Evolutionary conservation across 2,888 invertebrate species (phyloP).

Genomic region (Synergus gifuensis): DNA sequence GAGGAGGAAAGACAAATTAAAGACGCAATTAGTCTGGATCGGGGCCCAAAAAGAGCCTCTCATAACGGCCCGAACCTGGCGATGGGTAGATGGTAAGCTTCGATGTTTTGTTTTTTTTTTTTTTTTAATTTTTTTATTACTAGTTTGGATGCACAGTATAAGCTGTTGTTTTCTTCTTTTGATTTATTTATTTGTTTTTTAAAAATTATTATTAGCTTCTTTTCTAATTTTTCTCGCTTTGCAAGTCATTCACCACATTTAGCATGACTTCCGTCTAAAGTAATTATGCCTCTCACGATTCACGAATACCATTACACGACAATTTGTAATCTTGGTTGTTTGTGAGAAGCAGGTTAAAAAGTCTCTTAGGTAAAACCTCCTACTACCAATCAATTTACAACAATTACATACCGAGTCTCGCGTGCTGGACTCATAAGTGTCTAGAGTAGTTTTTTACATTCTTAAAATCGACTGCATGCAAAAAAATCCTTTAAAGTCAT

Average conservation of each 20-base stretch:
- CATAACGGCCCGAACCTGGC: conserved; percentile 90
- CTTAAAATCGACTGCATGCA: not conserved
- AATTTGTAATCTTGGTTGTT: conserved; percentile 53
- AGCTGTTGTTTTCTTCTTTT: conserved; percentile 42
- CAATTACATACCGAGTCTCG: conserved; percentile 14
- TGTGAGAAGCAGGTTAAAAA: conserved; percentile 68
- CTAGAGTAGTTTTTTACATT: not conserved
- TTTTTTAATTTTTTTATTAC: too few species aligned
- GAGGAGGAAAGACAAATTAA: conserved; percentile 87
- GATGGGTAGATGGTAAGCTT: conserved; percentile 90
- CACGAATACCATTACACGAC: conserved; percentile 50
- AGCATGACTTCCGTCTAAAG: conserved; percentile 48
- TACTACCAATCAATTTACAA: conserved; percentile 6
- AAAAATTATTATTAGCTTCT: not conserved
- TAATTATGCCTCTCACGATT: conserved; percentile 62
- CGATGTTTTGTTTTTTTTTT: not conserved
- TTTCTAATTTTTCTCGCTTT: conserved; percentile 27
- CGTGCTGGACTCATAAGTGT: conserved; percentile 1
- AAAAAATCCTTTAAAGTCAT: too few species aligned
- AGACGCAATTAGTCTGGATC: conserved; percentile 94
- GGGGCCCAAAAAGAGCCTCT: conserved; percentile 94
- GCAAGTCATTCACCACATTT: not conserved
- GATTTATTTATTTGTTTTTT: conserved; percentile 40
- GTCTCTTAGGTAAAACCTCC: conserved; percentile 25
- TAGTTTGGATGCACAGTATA: not conserved